Evolutionary conservation across 2,888 invertebrate genomes (phyloP).

Genomic region (Augochlorella aurata): DNA sequence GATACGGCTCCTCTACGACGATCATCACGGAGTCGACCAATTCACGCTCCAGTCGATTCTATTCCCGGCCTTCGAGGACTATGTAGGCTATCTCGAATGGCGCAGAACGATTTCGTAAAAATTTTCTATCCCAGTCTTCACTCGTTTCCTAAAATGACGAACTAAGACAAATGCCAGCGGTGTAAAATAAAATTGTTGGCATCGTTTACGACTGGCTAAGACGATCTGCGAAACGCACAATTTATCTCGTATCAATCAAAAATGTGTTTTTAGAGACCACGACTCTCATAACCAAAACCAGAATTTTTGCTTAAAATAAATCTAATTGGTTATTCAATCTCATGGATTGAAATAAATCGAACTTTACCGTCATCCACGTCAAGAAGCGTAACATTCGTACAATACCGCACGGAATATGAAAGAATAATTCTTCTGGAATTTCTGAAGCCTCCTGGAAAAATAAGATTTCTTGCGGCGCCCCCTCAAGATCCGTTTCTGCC

Average conservation of each 20-base stretch:
- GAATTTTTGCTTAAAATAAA: too few species aligned
- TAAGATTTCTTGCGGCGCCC: neutral
- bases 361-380: neutral
- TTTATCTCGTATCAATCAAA: too few species aligned
- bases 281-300: too few species aligned
- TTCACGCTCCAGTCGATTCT: neutral
- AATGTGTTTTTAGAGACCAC: too few species aligned
- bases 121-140: neutral
- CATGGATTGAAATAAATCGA: too few species aligned
- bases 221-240: too few species aligned
- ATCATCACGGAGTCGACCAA: neutral
- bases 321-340: neutral
- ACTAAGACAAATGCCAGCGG: too few species aligned
- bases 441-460: neutral
- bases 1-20: constrained; percentile 7
- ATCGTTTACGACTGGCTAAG: too few species aligned
- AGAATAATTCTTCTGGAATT: neutral
- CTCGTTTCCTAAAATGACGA: neutral
- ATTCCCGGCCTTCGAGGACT: neutral
- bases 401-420: neutral
- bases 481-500: neutral
- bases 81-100: neutral
- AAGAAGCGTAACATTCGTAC: neutral
- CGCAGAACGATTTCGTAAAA: neutral
- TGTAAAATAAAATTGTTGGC: too few species aligned